Base-by-base conservation (phyloP, 2,113 vertebrate species). In the Heptranchias perlo region DNA sequence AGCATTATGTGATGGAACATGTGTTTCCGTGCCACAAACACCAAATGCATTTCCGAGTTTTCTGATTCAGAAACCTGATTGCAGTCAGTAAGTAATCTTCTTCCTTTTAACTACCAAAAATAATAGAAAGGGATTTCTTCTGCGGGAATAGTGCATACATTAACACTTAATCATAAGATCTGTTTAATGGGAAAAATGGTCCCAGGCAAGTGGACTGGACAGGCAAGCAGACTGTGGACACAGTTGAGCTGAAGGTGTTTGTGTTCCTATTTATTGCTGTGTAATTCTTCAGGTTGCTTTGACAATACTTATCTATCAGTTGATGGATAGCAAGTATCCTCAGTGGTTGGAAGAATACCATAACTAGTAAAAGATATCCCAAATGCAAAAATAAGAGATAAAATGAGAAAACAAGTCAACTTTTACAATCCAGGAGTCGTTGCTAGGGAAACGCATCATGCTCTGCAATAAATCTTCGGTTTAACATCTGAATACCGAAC, bases 271-370 rank as follows among this genome's bases (percentile, higher is more conserved):
- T 94, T 94, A 67, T 94, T 67, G 62, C 93, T 94, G 64, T 44
- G 25, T 47, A 94, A 69, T 94, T 94, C 39, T 94, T 94, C 93
- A 67, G 93, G 62, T 39, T 67, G 64, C 39, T 67, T 39, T 94
- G 93, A 94, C 93, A 94, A 94, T 62, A 67, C 39, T 94, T 67
- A 94, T 94, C 64, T 94, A 94, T 94, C 62, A 94, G 93, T 94
- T 94, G 93, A 94, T 94, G 64, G 64, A 94, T 94, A 94, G 93
- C 21, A 67, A 39, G 39, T 67, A 67, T 94, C 62, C 64, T 67
- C 58, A 39, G 39, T 94, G 61, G 35, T 94, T 94, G 39, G 93
- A 94, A 67, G 93, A 64, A 94, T 28, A 64, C 44, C 39, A 94
- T 67, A 94, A 58, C 64, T 5, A 67, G n/a, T 94, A 47, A 94